Evolutionary conservation across 2,113 vertebrate genomes (phyloP), one percentile per base, ranked within the genome.

Genomic region (Plecotus auritus): DNA sequence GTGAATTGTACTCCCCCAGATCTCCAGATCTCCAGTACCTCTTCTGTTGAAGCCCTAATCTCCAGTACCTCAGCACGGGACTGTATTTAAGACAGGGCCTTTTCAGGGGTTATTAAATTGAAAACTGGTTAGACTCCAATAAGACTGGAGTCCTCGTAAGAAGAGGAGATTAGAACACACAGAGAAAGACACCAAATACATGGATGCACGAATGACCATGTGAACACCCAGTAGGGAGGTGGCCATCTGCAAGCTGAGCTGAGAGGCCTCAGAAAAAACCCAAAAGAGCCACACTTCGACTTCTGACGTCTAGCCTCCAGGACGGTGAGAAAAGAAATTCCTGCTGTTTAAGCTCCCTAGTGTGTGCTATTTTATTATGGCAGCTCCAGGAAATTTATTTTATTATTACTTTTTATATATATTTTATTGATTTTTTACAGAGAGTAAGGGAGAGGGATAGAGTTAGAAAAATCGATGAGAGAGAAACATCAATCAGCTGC

Each of bases 121-220:
- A 51, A 84, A 49, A 49, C 26, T 8, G 69, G 26, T 42, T 26
- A 32, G n/a, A 12, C 10, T 28, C 35, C 78, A 54, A 3, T 20
- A 16, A 4, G 49, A 69, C 56, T 10, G 20, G 70, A 47, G 13
- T n/a, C 49, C 56, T 89, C 30, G 0, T 5, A 67, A 17, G 56
- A 83, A 56, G 47, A 89, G 12, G 23, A 6, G 6, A 61, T 37
- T 12, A 61, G 37, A 22, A 59, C 40, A 76, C 17, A 64, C 28
- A 59, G 51, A 72, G 51, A 59, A 47, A 83, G 30, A 85, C 69
- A 28, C 8, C 30, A 11, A 30, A 40, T 22, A 10, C 0, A 0
- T 0, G 37, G 10, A 6, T 0, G 1, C 40, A 18, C 28, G 37
- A 16, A 64, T 6, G 56, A 13, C 66, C 0, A 0, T 0, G 8